A percentile compares a stretch with the other conserved stretches of the same genome.
Evolutionary conservation across 2,888 invertebrate species (phyloP).

Genomic region (Eupithecia pulchellata): DNA sequence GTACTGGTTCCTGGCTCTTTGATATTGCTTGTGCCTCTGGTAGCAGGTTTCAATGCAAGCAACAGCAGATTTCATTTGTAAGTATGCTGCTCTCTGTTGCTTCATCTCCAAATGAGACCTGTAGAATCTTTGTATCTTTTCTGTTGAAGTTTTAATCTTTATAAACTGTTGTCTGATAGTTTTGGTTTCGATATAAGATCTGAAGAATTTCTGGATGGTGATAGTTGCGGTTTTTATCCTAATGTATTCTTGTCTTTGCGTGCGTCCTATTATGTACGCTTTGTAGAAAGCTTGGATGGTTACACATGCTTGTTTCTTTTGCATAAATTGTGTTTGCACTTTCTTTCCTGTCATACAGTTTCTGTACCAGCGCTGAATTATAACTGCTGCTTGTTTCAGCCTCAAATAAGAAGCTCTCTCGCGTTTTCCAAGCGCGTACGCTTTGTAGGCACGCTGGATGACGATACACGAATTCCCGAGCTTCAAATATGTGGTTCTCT

Average conservation of each 20-base stretch:
- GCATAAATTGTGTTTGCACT: constrained; percentile 57
- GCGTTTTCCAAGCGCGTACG: constrained; percentile 57
- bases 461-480: constrained; percentile 59
- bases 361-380: constrained; percentile 81
- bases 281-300: constrained; percentile 77
- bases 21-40: constrained; percentile 56
- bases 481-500: constrained; percentile 57
- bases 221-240: constrained; percentile 65
- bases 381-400: constrained; percentile 62
- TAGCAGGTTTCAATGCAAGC: constrained; percentile 49
- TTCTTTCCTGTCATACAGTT: constrained; percentile 55
- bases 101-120: constrained; percentile 59
- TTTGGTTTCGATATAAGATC: constrained; percentile 65
- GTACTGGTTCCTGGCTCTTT: constrained; percentile 62
- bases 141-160: constrained; percentile 54
- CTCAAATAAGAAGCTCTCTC: constrained; percentile 59
- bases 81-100: constrained; percentile 55
- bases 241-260: constrained; percentile 65
- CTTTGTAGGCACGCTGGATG: constrained; percentile 75
- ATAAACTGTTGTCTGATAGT: constrained; percentile 59
- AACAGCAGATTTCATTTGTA: constrained; percentile 54
- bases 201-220: constrained; percentile 67
- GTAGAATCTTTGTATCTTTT: constrained; percentile 62
- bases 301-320: constrained; percentile 64
- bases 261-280: constrained; percentile 62